phyloP scores from a whole-genome alignment of 37 sponge, comb jelly and placozoan genomes.

The Geodia barretti region DNA sequence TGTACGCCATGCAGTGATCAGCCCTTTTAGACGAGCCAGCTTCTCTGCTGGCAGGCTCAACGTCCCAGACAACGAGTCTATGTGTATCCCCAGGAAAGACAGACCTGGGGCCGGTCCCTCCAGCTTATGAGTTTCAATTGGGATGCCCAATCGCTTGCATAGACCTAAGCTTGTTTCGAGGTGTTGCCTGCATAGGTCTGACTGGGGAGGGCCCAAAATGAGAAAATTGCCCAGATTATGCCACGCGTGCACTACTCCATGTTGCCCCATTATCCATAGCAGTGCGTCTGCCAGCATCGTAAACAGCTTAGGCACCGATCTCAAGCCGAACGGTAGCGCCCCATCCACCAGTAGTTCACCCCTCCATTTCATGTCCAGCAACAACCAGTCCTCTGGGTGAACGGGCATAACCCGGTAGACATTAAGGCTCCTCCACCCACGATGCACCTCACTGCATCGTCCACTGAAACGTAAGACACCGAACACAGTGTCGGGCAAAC shows the following conservation, averaged over 20 bases:
- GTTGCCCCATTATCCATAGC: constrained; percentile 6
- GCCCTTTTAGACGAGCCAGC: constrained; percentile 1
- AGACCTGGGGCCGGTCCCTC: constrained; percentile 19
- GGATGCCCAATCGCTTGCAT: constrained; percentile 2
- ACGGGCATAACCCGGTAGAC: constrained; percentile 34
- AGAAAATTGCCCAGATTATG: constrained; percentile 32
- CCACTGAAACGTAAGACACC: too few species aligned
- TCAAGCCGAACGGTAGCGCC: constrained; percentile 21
- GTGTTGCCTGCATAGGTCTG: not conserved
- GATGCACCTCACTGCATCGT: constrained; percentile 1
- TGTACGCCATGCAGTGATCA: not conserved
- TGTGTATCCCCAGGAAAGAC: constrained; percentile 16
- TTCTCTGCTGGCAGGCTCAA: constrained; percentile 12
- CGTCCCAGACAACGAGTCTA: not conserved
- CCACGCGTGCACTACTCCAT: not conserved
- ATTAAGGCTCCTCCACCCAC: not conserved
- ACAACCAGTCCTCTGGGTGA: constrained; percentile 12
- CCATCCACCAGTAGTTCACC: not conserved
- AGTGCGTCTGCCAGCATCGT: constrained; percentile 20
- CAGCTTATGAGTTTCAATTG: not conserved
- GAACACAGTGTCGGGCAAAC: too few species aligned
- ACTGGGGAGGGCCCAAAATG: constrained; percentile 6
- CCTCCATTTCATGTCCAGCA: constrained; percentile 20
- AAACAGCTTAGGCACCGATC: constrained; percentile 34
- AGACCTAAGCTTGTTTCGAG: not conserved